Evolutionary conservation across 2,113 vertebrate species (phyloP).

Genomic region (Mormyrus lacerda): DNA sequence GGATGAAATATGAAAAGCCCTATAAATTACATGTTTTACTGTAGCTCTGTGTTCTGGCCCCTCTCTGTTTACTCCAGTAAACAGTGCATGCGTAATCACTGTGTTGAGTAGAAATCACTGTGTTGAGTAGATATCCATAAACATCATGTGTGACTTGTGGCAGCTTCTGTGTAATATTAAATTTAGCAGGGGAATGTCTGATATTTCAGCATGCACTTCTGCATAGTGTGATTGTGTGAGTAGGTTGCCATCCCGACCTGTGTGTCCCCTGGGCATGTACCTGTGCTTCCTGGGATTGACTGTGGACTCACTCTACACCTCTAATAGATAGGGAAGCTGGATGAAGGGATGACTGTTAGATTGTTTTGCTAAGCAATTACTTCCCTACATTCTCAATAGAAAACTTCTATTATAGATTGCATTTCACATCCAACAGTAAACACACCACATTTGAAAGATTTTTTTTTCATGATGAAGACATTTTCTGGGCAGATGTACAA

Average conservation of each 20-base stretch:
- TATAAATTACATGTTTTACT: neutral
- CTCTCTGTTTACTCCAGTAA: neutral
- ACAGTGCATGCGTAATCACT: neutral
- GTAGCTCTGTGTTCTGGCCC: neutral
- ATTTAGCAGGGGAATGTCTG: neutral
- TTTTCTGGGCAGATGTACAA: conserved; percentile 3
- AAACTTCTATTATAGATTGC: neutral
- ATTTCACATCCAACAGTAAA: neutral
- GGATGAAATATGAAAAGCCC: neutral
- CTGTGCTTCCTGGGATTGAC: neutral
- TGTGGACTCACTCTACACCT: neutral
- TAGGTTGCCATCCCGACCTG: neutral
- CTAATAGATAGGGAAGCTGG: neutral
- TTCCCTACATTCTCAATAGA: neutral
- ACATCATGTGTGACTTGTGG: neutral
- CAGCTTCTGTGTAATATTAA: neutral
- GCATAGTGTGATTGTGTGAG: neutral
- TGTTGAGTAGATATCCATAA: neutral
- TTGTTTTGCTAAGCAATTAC: neutral
- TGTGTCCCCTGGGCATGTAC: neutral
- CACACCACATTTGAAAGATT: neutral
- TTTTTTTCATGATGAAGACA: neutral
- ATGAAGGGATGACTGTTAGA: neutral
- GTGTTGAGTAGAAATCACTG: neutral
- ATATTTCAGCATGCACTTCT: neutral